Evolutionary conservation across 2,888 invertebrate genomes (phyloP), one percentile per base, ranked within the genome.

Genomic region (Mythimna albipuncta): DNA sequence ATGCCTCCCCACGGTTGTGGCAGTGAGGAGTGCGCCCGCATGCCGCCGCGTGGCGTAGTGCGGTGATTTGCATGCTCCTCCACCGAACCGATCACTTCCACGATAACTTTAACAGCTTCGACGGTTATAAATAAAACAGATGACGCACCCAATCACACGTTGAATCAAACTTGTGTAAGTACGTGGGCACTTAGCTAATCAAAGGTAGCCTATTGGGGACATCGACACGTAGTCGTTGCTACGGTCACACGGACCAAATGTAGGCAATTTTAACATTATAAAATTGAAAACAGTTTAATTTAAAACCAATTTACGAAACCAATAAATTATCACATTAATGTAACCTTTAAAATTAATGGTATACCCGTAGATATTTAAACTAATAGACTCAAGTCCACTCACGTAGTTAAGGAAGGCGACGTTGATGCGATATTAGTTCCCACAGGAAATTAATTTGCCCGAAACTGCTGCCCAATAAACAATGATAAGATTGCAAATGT

Each of bases 1-100:
- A 65, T 44, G 64, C 73, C 84, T 89, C 87, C 91, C 76, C 85
- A 59, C 62, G 66, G 79, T 82, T 91, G 89, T 87, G 87, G 87
- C 72, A 84, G 80, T 72, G 86, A 80, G 85, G 77, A 82, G 80
- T 75, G 75, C 79, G 87, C 94, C 94, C 95, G 94, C 93, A 93
- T 94, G 88, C 73, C 80, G 81, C 86, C 87, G 84, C 85, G 87
- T 82, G 77, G 84, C 75, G 66, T 80, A 76, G 85, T 88, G 93
- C 93, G 93, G 92, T 95, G 95, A 96, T 96, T 96, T 95, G 95
- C 95, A 95, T 95, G 93, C 93, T 90, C 90, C 91, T 91, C 90
- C 86, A 69, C 71, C 59, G 70, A 71, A 69, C 85, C 70, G 87
- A 86, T 86, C 77, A 86, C 75, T 76, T 82, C 68, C 83, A 82